phyloP scores from a whole-genome alignment of 2,888 invertebrate species.

The Nomada ferruginata region DNA sequence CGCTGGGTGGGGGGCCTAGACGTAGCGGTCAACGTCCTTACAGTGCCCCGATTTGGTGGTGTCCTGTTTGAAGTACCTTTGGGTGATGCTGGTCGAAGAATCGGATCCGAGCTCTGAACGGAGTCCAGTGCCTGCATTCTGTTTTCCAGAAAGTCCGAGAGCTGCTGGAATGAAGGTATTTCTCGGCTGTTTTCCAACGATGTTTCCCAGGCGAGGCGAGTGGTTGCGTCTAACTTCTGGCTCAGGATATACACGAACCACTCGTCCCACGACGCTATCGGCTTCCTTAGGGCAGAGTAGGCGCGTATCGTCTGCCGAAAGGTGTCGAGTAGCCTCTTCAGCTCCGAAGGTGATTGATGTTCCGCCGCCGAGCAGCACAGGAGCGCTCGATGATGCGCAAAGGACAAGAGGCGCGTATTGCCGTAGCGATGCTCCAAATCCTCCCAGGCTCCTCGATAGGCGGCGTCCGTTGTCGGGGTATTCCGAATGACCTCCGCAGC shows the following conservation, averaged over 20 bases:
- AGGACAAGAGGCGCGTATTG: background rate
- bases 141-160: too few species aligned
- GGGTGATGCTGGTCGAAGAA: too few species aligned
- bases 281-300: background rate
- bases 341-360: background rate
- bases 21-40: too few species aligned
- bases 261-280: background rate
- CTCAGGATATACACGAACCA: background rate
- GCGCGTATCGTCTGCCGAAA: background rate
- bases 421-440: background rate
- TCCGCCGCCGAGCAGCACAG: background rate
- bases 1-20: too few species aligned
- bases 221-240: background rate
- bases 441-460: background rate
- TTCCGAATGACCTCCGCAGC: background rate
- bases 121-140: too few species aligned
- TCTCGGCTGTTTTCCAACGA: too few species aligned
- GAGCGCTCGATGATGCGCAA: background rate
- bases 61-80: too few species aligned
- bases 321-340: background rate
- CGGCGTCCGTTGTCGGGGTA: background rate
- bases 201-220: background rate
- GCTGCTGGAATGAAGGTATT: too few species aligned
- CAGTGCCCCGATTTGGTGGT: too few species aligned
- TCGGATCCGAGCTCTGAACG: too few species aligned